Percentiles rank a stretch among this genome's conserved stretches.
phyloP scores from a whole-genome alignment of 2,888 invertebrate genomes.

The Brachylomia viminalis region DNA sequence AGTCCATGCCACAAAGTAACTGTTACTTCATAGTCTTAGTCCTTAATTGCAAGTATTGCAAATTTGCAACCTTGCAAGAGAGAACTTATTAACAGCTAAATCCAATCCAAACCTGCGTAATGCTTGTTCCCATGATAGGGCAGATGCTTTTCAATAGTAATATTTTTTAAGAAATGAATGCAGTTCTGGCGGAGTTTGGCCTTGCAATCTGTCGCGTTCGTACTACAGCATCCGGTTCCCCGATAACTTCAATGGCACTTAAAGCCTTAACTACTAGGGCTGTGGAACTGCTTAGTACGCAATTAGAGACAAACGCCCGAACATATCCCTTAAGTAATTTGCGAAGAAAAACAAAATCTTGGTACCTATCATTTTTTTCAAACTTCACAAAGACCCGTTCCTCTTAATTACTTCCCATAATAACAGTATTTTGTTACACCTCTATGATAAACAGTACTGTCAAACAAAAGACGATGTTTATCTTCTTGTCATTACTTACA shows the following conservation, averaged over 20 bases:
- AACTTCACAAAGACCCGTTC: not conserved
- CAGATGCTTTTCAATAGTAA: slow-evolving; percentile 10
- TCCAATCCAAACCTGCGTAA: not conserved
- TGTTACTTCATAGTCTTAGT: not conserved
- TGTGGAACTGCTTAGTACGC: slow-evolving; percentile 25
- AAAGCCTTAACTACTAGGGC: not conserved
- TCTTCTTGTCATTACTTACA: slow-evolving; percentile 37
- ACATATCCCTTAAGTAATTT: slow-evolving; percentile 4
- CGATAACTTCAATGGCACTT: slow-evolving; percentile 16
- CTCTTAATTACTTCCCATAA: slow-evolving; percentile 3
- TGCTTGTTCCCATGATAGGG: too few relatives aligned
- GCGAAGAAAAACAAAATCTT: slow-evolving; percentile 1
- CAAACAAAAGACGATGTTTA: slow-evolving; percentile 45
- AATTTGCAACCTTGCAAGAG: not conserved
- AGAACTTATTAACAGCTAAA: slow-evolving; percentile 6
- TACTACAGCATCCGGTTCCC: slow-evolving; percentile 8
- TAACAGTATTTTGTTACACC: slow-evolving; percentile 14
- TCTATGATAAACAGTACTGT: slow-evolving; percentile 24
- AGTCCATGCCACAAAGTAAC: not conserved
- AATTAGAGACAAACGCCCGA: not conserved
- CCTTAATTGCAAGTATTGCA: not conserved
- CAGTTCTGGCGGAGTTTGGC: not conserved
- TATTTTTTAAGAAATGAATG: slow-evolving; percentile 15
- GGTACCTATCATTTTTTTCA: not conserved
- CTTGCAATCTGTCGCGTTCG: slow-evolving; percentile 40